Conservation (phyloP, 2,888 invertebrate genomes). For the Drosophila lutescens region DNA sequence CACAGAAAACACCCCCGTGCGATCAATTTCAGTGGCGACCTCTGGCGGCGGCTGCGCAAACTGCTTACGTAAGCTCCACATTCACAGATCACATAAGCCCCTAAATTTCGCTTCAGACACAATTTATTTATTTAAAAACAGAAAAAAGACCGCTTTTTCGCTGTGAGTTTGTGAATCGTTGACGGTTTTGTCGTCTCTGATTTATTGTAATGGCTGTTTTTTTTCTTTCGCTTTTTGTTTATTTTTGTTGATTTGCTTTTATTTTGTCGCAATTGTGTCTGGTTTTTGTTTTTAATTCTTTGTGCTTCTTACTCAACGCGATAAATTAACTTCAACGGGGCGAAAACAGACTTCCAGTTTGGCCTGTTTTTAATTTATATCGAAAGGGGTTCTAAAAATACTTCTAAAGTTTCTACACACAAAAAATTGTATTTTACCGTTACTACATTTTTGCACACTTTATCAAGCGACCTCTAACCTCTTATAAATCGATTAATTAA, state of each 20-base stretch:
- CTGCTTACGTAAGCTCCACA: slow-evolving; percentile 54
- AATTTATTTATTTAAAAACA: slow-evolving; percentile 58
- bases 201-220: slow-evolving; percentile 32
- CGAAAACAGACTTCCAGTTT: slow-evolving; percentile 16
- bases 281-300: slow-evolving; percentile 14
- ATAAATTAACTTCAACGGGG: slow-evolving; percentile 1
- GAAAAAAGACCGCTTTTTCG: neutral
- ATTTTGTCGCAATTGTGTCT: slow-evolving; percentile 18
- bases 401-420: too few species aligned
- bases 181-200: slow-evolving; percentile 15
- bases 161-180: slow-evolving; percentile 4
- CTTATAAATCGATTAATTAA: slow-evolving; percentile 43
- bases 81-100: slow-evolving; percentile 6
- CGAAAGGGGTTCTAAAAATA: too few species aligned
- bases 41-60: slow-evolving; percentile 43
- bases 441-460: neutral
- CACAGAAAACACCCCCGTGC: slow-evolving; percentile 13
- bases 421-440: too few species aligned
- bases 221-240: neutral
- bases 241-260: slow-evolving; percentile 2
- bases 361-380: slow-evolving; percentile 2
- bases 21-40: slow-evolving; percentile 49
- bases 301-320: slow-evolving; percentile 1
- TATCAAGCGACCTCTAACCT: slow-evolving; percentile 39
- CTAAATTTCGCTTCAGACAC: slow-evolving; percentile 41